These are phyloP conservation scores for Hartigia nigra DNA, from an alignment of 2,888 invertebrate genomes.

Conservation along the genomic window DNA sequence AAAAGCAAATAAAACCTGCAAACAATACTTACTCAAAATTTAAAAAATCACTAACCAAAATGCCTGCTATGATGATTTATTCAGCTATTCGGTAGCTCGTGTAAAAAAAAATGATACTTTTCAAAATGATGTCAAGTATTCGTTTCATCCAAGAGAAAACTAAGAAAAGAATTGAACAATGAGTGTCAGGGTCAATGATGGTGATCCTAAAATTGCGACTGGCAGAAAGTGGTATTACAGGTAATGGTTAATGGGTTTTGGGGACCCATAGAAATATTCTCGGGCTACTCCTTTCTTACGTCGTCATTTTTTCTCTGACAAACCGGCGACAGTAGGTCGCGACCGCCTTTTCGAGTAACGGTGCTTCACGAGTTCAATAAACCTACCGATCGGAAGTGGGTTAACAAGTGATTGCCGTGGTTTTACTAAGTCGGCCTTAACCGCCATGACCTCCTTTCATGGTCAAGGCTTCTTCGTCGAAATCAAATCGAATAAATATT, in stretches of 20 bases:
- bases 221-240: not conserved
- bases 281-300: not conserved
- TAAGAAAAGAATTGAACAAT: not conserved
- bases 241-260: not conserved
- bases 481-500: not conserved
- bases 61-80: not conserved
- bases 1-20: not conserved
- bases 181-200: not conserved
- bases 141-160: not conserved
- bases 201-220: not conserved
- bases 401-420: constrained; percentile 52
- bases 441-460: constrained; percentile 61
- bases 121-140: constrained; percentile 4
- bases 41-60: not conserved
- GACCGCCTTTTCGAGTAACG: constrained; percentile 64
- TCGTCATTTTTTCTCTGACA: constrained; percentile 6
- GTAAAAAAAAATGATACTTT: not conserved
- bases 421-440: constrained; percentile 51
- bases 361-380: constrained; percentile 58
- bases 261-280: not conserved
- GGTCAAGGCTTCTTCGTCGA: constrained; percentile 50
- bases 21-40: not conserved
- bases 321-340: constrained; percentile 57
- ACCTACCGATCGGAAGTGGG: constrained; percentile 59
- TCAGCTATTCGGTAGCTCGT: not conserved